Percentiles rank a stretch among this genome's conserved stretches.
phyloP scores from a whole-genome alignment of 2,888 invertebrate species.

The Notodonta ziczac region DNA sequence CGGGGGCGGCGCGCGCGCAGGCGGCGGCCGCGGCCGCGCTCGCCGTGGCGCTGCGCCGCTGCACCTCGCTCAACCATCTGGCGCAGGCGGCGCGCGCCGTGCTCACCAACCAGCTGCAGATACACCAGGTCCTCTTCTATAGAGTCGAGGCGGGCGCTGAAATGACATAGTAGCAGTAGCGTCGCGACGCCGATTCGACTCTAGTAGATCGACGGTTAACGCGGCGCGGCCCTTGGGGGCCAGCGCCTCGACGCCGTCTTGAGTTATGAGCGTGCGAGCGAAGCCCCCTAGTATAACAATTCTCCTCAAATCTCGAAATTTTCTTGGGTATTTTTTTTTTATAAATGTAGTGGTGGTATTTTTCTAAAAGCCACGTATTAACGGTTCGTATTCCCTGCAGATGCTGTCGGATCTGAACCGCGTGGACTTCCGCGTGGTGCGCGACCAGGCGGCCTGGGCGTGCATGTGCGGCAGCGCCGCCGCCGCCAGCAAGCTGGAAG shows the following conservation, averaged over 20 bases:
- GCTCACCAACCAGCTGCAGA: constrained; percentile 96
- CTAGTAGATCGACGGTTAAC: too few species aligned
- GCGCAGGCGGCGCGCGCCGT: constrained; percentile 94
- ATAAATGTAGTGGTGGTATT: too few species aligned
- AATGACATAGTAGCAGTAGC: too few species aligned
- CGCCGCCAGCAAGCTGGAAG: constrained; percentile 93
- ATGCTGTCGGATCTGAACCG: constrained; percentile 98
- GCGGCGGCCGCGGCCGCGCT: constrained; percentile 96
- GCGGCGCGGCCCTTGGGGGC: too few species aligned
- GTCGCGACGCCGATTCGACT: too few species aligned
- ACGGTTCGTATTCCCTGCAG: constrained; percentile 88
- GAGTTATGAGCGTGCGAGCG: too few species aligned
- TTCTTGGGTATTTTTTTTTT: too few species aligned
- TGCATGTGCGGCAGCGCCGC: constrained; percentile 95
- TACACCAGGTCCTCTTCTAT: constrained; percentile 87
- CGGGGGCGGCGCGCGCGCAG: constrained; percentile 97
- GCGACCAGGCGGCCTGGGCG: constrained; percentile 97
- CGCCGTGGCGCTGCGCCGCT: constrained; percentile 80
- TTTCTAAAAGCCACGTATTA: too few species aligned
- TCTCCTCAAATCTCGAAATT: too few species aligned
- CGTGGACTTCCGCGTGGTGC: constrained; percentile 99
- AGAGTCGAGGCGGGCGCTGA: constrained; percentile 82
- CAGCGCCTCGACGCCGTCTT: too few species aligned
- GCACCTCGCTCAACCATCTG: constrained; percentile 58
- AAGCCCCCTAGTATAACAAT: too few species aligned